Percentiles rank a stretch among this genome's conserved stretches.
Conservation (phyloP, 2,113 vertebrate genomes). For the Myodes glareolus region DNA sequence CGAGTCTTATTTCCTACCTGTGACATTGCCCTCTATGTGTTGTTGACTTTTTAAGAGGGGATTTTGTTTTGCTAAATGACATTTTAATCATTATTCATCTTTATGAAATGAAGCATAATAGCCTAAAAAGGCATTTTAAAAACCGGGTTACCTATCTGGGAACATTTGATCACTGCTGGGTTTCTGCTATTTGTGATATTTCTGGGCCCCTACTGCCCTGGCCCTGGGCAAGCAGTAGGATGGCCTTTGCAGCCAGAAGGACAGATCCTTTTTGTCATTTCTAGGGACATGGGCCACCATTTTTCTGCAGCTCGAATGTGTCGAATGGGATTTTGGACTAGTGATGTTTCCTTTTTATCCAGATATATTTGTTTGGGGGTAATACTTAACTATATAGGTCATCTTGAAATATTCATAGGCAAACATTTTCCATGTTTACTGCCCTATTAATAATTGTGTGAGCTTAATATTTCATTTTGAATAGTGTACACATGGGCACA, state of each 20-base stretch:
- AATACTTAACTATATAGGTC: neutral
- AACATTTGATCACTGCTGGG: neutral
- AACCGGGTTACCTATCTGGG: neutral
- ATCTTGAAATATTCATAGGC: neutral
- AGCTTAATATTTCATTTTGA: neutral
- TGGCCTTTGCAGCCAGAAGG: neutral
- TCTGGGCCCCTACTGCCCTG: neutral
- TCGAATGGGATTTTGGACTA: neutral
- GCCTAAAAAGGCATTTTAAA: neutral
- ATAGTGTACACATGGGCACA: neutral
- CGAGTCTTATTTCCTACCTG: neutral
- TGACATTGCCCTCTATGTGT: neutral
- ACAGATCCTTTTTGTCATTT: neutral
- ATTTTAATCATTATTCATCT: constrained; percentile 22
- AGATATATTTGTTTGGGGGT: neutral
- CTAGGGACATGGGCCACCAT: neutral
- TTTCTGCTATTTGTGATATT: constrained; percentile 6
- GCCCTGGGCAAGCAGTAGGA: neutral
- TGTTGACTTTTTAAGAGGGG: constrained; percentile 17
- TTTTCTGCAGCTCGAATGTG: neutral
- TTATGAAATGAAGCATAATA: constrained; percentile 6
- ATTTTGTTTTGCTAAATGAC: constrained; percentile 9
- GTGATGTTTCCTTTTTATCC: neutral
- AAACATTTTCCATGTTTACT: neutral
- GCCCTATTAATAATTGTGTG: neutral